Base-by-base conservation (phyloP, 1,140 invertebrate genomes). In the Goniozus legneri region DNA sequence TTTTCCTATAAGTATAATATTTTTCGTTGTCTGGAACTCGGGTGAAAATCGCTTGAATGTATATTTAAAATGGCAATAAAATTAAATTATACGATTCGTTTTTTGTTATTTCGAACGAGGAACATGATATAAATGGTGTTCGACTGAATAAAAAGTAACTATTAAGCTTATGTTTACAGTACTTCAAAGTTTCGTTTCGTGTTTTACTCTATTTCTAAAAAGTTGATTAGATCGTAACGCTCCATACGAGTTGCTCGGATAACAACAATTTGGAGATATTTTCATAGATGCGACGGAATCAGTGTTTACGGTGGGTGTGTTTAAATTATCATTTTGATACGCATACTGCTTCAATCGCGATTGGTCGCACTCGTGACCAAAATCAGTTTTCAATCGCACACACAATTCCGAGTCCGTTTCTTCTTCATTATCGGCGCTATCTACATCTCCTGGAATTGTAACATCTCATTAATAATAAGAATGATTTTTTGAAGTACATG, bases 341-440 rank as follows among this genome's bases (percentile, higher is more conserved):
- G 50, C 39, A 50, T 54, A 67, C 16, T 50, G 56, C 19, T 52
- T 39, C 51, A 50, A 33, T 10, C 37, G 14, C 15, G 20, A 36
- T 37, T 33, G 21, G 19, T 43, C 40, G 1, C 30, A 35, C 15
- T 27, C 10, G 31, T 34, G 22, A 14, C 19, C 30, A 18, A 58
- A 47, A 36, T 44, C 46, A n/a, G 49, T 37, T 14, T 61, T 63
- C 8, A 50, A 43, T 15, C 47, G 49, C 24, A 45, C 42, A 37
- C 58, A 64, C 3, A 67, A 42, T 30, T 75, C 72, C 1, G 64
- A 68, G 30, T 76, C 74, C 0, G 72, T 76, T 50, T 76, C 74
- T 3, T 83, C 81, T 48, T 81, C 79, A 45, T 83, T 81, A 55
- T 84, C 82, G 3, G 78, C 82, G 51, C 82, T 84, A 64, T 85